Conservation (phyloP, 1,140 invertebrate species). For the Leptinotarsa undecemlineata region DNA sequence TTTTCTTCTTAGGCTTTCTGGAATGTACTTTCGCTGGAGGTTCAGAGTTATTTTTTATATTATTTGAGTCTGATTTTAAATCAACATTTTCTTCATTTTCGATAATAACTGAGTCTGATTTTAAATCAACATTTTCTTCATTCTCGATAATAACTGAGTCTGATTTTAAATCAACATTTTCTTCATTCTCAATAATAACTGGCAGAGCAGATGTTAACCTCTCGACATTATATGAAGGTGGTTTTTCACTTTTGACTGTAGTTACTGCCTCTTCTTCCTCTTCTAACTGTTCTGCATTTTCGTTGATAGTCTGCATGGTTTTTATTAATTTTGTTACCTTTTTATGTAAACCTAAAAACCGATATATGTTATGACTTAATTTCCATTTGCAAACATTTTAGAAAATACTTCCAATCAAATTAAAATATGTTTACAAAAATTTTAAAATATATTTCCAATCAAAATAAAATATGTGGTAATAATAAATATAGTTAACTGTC, state of each 20-base stretch:
- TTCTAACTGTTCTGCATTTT: conserved; percentile 32
- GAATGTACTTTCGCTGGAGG: conserved; percentile 17
- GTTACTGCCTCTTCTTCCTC: conserved; percentile 29
- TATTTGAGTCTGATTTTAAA: conserved; percentile 12
- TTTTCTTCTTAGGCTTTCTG: conserved; percentile 29
- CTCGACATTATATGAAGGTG: not conserved
- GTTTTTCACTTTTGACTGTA: not conserved
- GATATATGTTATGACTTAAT: too few relatives aligned
- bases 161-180: conserved; percentile 19
- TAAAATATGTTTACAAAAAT: not conserved
- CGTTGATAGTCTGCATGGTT: conserved; percentile 44
- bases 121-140: too few relatives aligned
- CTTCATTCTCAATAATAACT: conserved; percentile 41
- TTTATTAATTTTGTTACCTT: conserved; percentile 30
- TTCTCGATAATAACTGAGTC: conserved; percentile 42
- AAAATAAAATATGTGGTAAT: not conserved
- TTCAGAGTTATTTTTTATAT: conserved; percentile 3
- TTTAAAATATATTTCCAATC: not conserved
- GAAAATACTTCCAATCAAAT: not conserved
- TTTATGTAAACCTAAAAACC: conserved; percentile 11
- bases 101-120: conserved; percentile 38
- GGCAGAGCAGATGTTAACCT: conserved; percentile 27
- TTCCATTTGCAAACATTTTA: too few relatives aligned
- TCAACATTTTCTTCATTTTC: conserved; percentile 40
- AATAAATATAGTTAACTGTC: too few relatives aligned